Percentiles rank a stretch among this genome's conserved stretches.
These are phyloP conservation scores for Varroa destructor DNA, from an alignment of 1,140 invertebrate genomes.

Conservation along the genomic window DNA sequence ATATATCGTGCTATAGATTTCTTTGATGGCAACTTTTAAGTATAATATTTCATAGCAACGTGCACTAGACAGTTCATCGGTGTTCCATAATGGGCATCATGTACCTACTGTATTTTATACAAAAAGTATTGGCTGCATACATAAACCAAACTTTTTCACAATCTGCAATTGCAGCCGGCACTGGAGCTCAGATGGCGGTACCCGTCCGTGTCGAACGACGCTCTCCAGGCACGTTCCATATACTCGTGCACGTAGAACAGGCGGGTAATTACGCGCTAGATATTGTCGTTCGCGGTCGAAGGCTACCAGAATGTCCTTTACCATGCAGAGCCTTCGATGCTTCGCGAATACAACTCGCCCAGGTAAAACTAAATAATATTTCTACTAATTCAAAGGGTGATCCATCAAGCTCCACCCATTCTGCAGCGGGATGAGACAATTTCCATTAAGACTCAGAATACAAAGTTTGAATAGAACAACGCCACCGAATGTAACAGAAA, in stretches of 20 bases:
- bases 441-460: too few species aligned
- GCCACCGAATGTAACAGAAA: too few species aligned
- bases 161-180: neutral
- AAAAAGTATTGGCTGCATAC: too few species aligned
- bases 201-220: neutral
- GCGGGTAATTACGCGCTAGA: slow-evolving; percentile 71
- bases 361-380: slow-evolving; percentile 80
- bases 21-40: too few species aligned
- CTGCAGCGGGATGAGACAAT: slow-evolving; percentile 31
- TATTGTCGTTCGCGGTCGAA: slow-evolving; percentile 66
- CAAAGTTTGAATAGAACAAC: too few species aligned
- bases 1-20: too few species aligned
- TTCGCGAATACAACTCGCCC: slow-evolving; percentile 74
- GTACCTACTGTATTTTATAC: too few species aligned
- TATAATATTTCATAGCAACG: too few species aligned
- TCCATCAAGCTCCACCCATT: slow-evolving; percentile 35
- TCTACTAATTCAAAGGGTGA: slow-evolving; percentile 62
- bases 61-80: too few species aligned
- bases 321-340: slow-evolving; percentile 85
- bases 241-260: slow-evolving; percentile 4
- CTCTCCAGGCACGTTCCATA: neutral
- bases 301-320: slow-evolving; percentile 66
- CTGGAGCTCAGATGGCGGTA: slow-evolving; percentile 3
- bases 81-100: too few species aligned
- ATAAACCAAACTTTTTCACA: too few species aligned